A percentile compares a stretch with the other conserved stretches of the same genome.
phyloP scores from a whole-genome alignment of 2,888 invertebrate genomes.

The Parelbella ahira region DNA sequence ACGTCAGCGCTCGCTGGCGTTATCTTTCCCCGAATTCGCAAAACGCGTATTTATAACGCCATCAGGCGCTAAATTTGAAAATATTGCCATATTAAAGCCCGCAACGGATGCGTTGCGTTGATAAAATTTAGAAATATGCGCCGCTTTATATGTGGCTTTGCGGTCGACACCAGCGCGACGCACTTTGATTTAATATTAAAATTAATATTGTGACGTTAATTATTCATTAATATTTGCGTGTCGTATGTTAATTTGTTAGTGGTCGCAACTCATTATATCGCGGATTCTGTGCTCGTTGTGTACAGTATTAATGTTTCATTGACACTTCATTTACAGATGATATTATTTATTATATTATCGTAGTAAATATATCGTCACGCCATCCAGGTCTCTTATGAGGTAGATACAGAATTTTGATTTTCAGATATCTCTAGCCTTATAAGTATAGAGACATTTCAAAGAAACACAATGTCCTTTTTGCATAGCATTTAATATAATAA shows the following conservation, averaged over 20 bases:
- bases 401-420: too few relatives aligned
- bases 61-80: conserved; percentile 34
- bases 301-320: not conserved
- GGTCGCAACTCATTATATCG: conserved; percentile 4
- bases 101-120: conserved; percentile 10
- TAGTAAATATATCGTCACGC: too few relatives aligned
- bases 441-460: too few relatives aligned
- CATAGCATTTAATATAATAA: too few relatives aligned
- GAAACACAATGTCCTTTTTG: too few relatives aligned
- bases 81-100: conserved; percentile 34
- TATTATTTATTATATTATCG: too few relatives aligned
- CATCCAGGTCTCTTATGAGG: too few relatives aligned
- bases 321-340: too few relatives aligned
- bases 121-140: conserved; percentile 26
- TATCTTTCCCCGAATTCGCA: conserved; percentile 51
- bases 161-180: too few relatives aligned
- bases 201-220: conserved; percentile 10
- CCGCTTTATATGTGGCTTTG: not conserved
- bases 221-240: conserved; percentile 13
- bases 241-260: conserved; percentile 12
- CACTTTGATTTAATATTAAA: conserved; percentile 8
- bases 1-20: conserved; percentile 40
- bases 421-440: too few relatives aligned
- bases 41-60: conserved; percentile 34
- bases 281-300: conserved; percentile 2